These are phyloP conservation scores for Raja brachyura DNA, from an alignment of 2,113 vertebrate species.

Conservation along the genomic window DNA sequence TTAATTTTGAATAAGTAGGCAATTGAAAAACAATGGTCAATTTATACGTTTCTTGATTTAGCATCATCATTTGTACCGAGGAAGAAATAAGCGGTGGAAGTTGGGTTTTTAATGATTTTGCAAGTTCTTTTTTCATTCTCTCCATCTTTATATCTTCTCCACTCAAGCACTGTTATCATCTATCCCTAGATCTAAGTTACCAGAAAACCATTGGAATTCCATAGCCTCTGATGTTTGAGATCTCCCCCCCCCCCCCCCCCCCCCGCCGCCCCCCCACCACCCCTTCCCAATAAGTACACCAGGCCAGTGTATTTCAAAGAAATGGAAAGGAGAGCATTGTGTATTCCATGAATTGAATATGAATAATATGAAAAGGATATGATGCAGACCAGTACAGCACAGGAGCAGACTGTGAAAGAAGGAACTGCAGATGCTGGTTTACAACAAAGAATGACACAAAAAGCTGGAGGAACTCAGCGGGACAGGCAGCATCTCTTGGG, in stretches of 20 bases:
- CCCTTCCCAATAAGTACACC: not conserved
- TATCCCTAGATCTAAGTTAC: too few relatives aligned
- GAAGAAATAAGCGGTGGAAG: not conserved
- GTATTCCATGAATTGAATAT: not conserved
- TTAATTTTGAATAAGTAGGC: slow-evolving; percentile 19
- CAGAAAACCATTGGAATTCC: too few relatives aligned
- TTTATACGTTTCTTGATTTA: not conserved
- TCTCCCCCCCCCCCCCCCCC: too few relatives aligned
- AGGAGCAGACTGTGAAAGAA: too few relatives aligned
- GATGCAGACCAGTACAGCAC: too few relatives aligned
- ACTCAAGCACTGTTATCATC: not conserved
- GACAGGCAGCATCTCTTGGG: too few relatives aligned
- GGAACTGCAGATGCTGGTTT: too few relatives aligned
- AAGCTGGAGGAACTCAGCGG: too few relatives aligned
- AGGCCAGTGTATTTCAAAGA: too few relatives aligned
- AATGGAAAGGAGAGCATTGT: not conserved
- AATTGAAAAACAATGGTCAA: not conserved
- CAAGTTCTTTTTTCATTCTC: not conserved
- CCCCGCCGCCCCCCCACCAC: not conserved
- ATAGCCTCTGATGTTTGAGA: not conserved
- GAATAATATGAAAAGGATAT: not conserved
- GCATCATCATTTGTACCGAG: not conserved
- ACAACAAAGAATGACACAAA: too few relatives aligned
- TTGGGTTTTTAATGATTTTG: not conserved
- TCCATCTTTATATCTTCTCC: not conserved